phyloP scores from a whole-genome alignment of 2,113 vertebrate species.

The Etia nguti region DNA sequence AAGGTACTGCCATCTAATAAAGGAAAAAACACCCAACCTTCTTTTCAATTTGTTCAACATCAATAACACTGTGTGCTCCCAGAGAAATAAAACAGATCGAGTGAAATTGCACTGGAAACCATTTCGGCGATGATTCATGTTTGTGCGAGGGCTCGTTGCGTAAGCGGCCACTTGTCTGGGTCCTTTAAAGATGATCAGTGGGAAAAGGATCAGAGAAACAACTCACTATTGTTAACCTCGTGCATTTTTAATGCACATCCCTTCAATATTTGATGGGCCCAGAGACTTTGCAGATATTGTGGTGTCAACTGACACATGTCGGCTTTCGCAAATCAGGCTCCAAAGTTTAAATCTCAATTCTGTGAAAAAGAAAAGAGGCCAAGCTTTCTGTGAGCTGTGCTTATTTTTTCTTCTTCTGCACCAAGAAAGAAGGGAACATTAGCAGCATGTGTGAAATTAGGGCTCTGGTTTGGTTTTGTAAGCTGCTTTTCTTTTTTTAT shows the following conservation, averaged over 20 bases:
- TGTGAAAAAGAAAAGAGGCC: background rate
- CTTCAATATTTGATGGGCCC: constrained; percentile 59
- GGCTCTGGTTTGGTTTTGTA: background rate
- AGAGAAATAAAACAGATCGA: background rate
- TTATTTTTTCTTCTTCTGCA: background rate
- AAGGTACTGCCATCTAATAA: background rate
- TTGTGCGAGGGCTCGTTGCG: background rate
- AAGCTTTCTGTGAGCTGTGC: background rate
- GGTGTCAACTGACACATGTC: constrained; percentile 4
- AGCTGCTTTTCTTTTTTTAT: background rate
- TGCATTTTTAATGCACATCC: constrained; percentile 43
- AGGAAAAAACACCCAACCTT: background rate
- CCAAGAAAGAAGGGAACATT: background rate
- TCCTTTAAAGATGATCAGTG: constrained; percentile 9
- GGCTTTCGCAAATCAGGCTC: background rate
- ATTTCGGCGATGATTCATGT: background rate
- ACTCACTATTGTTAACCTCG: constrained; percentile 35
- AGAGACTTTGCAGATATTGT: constrained; percentile 12
- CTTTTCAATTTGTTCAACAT: background rate
- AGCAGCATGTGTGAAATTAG: background rate
- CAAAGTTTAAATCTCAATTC: background rate
- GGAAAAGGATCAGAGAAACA: constrained; percentile 32
- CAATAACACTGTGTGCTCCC: background rate
- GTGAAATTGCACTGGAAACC: background rate
- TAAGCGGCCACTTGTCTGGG: background rate